A percentile compares a stretch with the other conserved stretches of the same genome.
Conservation (phyloP, 2,113 vertebrate species). For the Pristiophorus japonicus region DNA sequence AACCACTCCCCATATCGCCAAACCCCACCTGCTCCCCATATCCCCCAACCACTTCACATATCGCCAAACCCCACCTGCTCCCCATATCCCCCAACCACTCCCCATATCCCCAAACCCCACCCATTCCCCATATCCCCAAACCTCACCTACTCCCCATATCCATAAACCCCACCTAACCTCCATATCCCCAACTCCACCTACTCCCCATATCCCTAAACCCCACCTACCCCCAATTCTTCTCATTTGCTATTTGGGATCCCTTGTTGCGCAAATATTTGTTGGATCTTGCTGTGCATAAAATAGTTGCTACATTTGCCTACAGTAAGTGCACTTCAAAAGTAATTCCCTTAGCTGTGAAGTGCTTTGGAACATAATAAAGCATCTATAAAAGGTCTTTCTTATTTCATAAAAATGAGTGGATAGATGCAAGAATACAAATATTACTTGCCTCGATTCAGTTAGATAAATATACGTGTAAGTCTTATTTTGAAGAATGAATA, state of each 20-base stretch:
- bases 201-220: too few species aligned
- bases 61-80: too few species aligned
- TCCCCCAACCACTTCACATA: too few species aligned
- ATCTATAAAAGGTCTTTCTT: background rate
- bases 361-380: background rate
- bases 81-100: too few species aligned
- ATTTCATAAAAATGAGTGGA: background rate
- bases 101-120: too few species aligned
- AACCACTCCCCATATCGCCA: too few species aligned
- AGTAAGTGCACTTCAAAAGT: background rate
- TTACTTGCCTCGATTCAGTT: background rate
- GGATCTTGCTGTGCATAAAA: background rate
- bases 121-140: too few species aligned
- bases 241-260: background rate
- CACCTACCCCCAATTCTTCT: too few species aligned
- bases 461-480: background rate
- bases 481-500: background rate
- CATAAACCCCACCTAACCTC: too few species aligned
- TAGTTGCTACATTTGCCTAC: background rate
- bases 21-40: too few species aligned
- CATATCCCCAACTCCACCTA: too few species aligned
- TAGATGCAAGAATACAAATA: background rate
- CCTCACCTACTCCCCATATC: too few species aligned
- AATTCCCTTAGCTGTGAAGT: background rate
- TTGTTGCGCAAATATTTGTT: background rate